These are phyloP conservation scores for Argentina silus DNA, from an alignment of 2,797 vertebrate species.

Conservation along the genomic window DNA sequence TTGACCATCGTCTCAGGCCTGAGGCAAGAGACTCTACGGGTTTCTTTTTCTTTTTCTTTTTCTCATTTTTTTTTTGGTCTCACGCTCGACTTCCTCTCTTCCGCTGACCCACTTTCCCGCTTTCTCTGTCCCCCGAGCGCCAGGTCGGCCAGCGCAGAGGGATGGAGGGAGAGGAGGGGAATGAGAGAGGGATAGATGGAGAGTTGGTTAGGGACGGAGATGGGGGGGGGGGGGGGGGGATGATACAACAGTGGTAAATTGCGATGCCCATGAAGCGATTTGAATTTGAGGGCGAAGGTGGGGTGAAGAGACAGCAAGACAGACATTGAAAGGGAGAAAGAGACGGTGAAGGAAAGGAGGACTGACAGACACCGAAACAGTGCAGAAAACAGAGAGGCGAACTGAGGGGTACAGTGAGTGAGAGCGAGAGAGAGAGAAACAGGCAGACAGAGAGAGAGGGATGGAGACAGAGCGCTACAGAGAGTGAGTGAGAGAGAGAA, in stretches of 20 bases:
- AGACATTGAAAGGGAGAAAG: too few species aligned
- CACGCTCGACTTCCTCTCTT: not conserved
- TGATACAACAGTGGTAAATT: not conserved
- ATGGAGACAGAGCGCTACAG: too few species aligned
- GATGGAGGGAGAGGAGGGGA: not conserved
- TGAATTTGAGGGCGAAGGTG: too few species aligned
- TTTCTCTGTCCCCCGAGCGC: not conserved
- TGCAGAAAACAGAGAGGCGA: too few species aligned
- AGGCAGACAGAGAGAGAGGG: too few species aligned
- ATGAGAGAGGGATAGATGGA: not conserved
- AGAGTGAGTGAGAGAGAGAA: not conserved
- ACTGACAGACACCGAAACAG: too few species aligned
- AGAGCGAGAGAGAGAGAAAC: too few species aligned
- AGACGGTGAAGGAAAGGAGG: too few species aligned
- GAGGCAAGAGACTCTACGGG: not conserved
- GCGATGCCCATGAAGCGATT: too few species aligned
- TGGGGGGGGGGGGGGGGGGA: not conserved
- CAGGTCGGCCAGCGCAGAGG: not conserved
- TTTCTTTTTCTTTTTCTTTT: not conserved
- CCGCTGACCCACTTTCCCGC: not conserved
- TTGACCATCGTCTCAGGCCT: not conserved
- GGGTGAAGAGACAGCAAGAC: not conserved
- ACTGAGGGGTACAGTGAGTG: not conserved
- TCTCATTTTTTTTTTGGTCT: not conserved
- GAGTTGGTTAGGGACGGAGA: not conserved